phyloP scores from a whole-genome alignment of 2,888 invertebrate genomes.

The Lysandra coridon region DNA sequence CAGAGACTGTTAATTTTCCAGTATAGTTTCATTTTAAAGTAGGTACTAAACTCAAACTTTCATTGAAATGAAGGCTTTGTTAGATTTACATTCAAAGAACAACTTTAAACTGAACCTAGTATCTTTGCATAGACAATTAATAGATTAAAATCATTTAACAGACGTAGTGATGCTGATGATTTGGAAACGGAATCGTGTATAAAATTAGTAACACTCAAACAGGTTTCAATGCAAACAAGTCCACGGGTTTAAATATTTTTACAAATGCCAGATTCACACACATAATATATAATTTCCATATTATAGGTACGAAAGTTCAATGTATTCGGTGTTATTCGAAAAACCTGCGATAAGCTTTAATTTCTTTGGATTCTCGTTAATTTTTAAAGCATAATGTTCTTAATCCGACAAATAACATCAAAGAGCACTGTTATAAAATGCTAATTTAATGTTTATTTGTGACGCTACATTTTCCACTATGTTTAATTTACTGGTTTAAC shows the following conservation, averaged over 20 bases:
- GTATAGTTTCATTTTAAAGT: background rate
- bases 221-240: conserved; percentile 24
- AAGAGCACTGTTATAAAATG: conserved; percentile 1
- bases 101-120: background rate
- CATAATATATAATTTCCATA: background rate
- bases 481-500: background rate
- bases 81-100: background rate
- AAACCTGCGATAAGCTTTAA: background rate
- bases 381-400: background rate
- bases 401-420: background rate
- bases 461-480: background rate
- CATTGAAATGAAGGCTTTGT: background rate
- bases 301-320: conserved; percentile 19
- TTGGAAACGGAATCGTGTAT: conserved; percentile 19
- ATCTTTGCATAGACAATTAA: background rate
- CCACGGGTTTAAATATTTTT: conserved; percentile 17
- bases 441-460: background rate
- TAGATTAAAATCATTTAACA: no score
- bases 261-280: conserved; percentile 30
- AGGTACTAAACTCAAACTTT: background rate
- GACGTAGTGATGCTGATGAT: conserved; percentile 4
- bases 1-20: background rate
- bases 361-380: background rate
- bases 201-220: conserved; percentile 23
- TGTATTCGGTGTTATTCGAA: conserved; percentile 5